Evolutionary conservation across 1,140 invertebrate genomes (phyloP).

Genomic region (Drosophila guanche): DNA sequence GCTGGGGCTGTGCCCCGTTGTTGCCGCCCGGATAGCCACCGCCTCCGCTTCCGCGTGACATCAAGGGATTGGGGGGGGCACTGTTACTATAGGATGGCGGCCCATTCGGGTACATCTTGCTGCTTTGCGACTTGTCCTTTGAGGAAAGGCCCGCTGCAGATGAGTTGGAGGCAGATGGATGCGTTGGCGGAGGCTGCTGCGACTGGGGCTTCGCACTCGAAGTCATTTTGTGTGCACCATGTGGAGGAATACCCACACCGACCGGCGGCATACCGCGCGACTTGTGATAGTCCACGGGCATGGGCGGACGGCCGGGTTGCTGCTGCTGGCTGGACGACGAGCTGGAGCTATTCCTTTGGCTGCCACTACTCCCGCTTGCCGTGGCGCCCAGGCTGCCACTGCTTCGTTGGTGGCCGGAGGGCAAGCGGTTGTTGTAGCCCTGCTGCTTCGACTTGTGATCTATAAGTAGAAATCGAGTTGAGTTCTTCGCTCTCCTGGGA

Average conservation of each 20-base stretch:
- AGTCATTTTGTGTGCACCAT: slow-evolving; percentile 64
- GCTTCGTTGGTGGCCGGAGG: slow-evolving; percentile 62
- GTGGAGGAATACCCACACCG: slow-evolving; percentile 48
- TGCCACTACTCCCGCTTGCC: slow-evolving; percentile 28
- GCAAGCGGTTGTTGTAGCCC: slow-evolving; percentile 65
- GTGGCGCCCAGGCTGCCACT: slow-evolving; percentile 37
- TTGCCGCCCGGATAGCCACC: slow-evolving; percentile 55
- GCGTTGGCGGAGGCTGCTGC: slow-evolving; percentile 39
- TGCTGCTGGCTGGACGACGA: slow-evolving; percentile 51
- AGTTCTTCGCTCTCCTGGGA: too few relatives aligned
- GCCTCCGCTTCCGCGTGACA: slow-evolving; percentile 52
- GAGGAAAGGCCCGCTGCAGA: slow-evolving; percentile 49
- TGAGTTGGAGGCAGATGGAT: slow-evolving; percentile 45
- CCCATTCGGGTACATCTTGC: slow-evolving; percentile 69
- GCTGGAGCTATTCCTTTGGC: slow-evolving; percentile 26
- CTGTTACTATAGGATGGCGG: slow-evolving; percentile 63
- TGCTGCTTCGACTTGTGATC: slow-evolving; percentile 77
- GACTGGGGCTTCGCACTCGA: slow-evolving; percentile 53
- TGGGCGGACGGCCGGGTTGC: slow-evolving; percentile 46
- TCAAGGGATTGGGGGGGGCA: slow-evolving; percentile 51
- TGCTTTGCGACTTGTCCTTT: slow-evolving; percentile 64
- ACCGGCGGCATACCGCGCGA: slow-evolving; percentile 63
- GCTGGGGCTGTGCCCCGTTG: slow-evolving; percentile 39
- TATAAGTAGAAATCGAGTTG: slow-evolving; percentile 8
- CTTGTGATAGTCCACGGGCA: slow-evolving; percentile 71